Evolutionary conservation across 2,888 invertebrate species (phyloP).

Genomic region (Sphinx pinastri): DNA sequence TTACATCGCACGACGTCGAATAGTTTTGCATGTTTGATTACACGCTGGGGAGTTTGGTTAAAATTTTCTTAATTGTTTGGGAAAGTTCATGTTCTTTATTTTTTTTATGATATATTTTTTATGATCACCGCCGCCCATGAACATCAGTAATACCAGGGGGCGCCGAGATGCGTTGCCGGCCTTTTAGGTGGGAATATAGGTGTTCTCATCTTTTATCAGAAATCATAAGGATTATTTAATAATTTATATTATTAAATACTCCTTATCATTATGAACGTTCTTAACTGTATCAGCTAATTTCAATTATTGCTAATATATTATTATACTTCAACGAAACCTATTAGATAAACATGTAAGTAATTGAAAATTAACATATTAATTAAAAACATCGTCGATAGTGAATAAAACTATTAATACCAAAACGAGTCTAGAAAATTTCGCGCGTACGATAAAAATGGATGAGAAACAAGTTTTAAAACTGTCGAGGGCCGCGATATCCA

Average conservation of each 20-base stretch:
- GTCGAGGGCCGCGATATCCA: constrained; percentile 18
- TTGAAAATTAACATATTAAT: background rate
- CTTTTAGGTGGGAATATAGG: too few species aligned
- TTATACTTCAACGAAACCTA: background rate
- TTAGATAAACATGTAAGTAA: background rate
- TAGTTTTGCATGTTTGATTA: constrained; percentile 20
- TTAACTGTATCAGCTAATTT: too few species aligned
- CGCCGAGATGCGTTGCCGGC: too few species aligned
- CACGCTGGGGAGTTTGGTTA: background rate
- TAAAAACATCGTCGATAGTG: background rate
- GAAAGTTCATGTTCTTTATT: constrained; percentile 8
- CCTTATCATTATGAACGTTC: too few species aligned
- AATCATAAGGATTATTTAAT: too few species aligned
- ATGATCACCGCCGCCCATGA: too few species aligned
- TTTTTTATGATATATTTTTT: too few species aligned
- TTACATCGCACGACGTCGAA: constrained; percentile 19
- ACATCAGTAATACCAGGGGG: too few species aligned
- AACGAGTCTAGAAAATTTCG: constrained; percentile 5
- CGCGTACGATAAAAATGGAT: constrained; percentile 3
- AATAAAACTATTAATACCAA: too few species aligned
- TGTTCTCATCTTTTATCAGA: too few species aligned
- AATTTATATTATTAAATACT: too few species aligned
- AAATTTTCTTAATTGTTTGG: constrained; percentile 13
- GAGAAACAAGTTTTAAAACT: constrained; percentile 16
- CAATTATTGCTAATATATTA: too few species aligned